Conservation (phyloP, 2,888 invertebrate species). For the Gastracanthus pulcherrimus region DNA sequence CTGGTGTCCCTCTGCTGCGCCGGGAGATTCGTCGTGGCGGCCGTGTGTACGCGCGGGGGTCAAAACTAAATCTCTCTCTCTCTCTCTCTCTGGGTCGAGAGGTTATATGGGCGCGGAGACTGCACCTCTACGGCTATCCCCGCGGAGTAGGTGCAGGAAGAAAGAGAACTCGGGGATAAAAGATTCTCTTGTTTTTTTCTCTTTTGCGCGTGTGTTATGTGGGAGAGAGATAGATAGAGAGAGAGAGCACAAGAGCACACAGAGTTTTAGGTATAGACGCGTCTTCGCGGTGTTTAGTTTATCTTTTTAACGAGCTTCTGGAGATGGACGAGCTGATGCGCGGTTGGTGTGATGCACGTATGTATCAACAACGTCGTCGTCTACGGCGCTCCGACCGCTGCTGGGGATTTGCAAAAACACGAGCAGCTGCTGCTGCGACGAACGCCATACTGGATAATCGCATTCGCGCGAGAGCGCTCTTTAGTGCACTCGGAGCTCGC, state of each 20-base stretch:
- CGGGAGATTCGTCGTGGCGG: constrained; percentile 42
- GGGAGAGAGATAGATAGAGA: too few species aligned
- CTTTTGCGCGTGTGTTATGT: not conserved
- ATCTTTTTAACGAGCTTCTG: too few species aligned
- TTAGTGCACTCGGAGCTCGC: not conserved
- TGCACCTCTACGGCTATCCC: not conserved
- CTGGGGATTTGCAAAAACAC: constrained; percentile 66
- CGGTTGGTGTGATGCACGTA: not conserved
- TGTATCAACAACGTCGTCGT: constrained; percentile 15
- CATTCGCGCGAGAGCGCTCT: not conserved
- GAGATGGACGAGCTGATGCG: too few species aligned
- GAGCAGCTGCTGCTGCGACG: constrained; percentile 70
- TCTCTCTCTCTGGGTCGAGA: too few species aligned
- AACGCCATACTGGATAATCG: constrained; percentile 68
- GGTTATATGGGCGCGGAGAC: not conserved
- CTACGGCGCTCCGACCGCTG: not conserved
- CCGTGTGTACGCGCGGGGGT: not conserved
- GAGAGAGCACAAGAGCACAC: too few species aligned
- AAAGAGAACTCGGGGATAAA: too few species aligned
- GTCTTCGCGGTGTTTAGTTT: too few species aligned
- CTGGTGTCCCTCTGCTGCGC: not conserved
- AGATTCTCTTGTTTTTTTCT: not conserved
- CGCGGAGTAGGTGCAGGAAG: too few species aligned
- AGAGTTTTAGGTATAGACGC: too few species aligned
- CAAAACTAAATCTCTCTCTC: too few species aligned